Evolutionary conservation across 2,797 vertebrate genomes (phyloP), one percentile per base, ranked within the genome.

Genomic region (Strix occidentalis): DNA sequence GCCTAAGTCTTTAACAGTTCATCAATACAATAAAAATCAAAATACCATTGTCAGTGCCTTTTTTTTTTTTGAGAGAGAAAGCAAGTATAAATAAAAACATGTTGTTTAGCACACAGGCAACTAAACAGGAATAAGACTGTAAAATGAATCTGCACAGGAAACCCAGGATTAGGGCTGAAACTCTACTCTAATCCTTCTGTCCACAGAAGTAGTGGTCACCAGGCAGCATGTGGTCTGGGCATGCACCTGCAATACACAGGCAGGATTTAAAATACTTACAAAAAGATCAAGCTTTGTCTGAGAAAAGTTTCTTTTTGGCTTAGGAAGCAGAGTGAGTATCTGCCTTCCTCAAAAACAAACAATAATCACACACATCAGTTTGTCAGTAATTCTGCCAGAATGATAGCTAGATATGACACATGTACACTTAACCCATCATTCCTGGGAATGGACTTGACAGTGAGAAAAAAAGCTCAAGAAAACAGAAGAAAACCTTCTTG

Each of bases 101-200:
- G 7, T 0, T 79, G 43, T 85, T 92, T 58, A 83, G 79, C 16
- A 86, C 33, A 92, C 3, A 66, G 33, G 19, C 48, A 93, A 71
- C 21, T 84, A 56, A 81, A 91, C 17, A 81, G 68, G 56, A 96
- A 51, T 71, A 91, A 87, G 35, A 87, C 54, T 51, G 29, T 57
- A 35, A 93, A 92, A 51, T 14, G 43, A 91, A 92, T 89, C 61
- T 75, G 48, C 37, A 82, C 80, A 92, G 90, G 86, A 96, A 96
- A 82, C 53, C 29, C 81, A 76, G 81, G 81, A 95, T 96, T 96
- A 96, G 33, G 75, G 39, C 53, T 93, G 81, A 95, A 96, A 90
- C 51, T 91, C 93, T 63, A 65, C 79, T 92, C 75, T 95, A 96
- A 95, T 96, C 95, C 86, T 64, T 46, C 79, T 84, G 83, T 64